Evolutionary conservation across 2,888 invertebrate genomes (phyloP), one percentile per base, ranked within the genome.

Genomic region (Watsonalla binaria): DNA sequence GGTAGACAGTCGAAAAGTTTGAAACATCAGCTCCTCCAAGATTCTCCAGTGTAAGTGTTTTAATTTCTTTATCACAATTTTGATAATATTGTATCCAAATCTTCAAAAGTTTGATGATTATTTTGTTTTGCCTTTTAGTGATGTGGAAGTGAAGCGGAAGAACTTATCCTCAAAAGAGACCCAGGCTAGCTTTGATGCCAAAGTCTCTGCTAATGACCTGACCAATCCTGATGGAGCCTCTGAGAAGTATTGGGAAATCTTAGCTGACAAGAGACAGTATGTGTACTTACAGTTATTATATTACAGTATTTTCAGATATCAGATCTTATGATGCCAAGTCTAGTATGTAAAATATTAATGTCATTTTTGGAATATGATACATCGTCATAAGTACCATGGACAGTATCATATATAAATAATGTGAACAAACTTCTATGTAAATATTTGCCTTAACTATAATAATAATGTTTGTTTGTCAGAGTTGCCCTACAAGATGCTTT

Each of bases 231-330:
- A 92, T 54, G 92, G 92, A 45, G 94, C 96, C 5, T 93, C 95
- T 55, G 94, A 94, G 70, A 92, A 93, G 59, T 96, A 96, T 76
- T 96, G 96, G 95, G 90, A 95, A 80, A 86, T 93, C 48, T 76
- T 96, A 59, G 95, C 96, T 33, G 96, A 95, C 75, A 94, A 94
- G 69, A 92, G 96, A 57, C 92, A 86, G 91, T 91, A 63, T 84
- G 87, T 85, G 65, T 42, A n/a, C n/a, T n/a, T n/a, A 24, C 24
- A 24, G 24, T 24, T 24, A n/a, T n/a, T n/a, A n/a, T n/a, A n/a
- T n/a, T n/a, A n/a, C n/a, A n/a, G n/a, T n/a, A 24, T 24, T 24
- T 24, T 4, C 24, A 24, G 24, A 24, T 24, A 24, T 24, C 24
- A 24, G 24, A 24, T 24, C 24, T 24, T 24, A 24, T 24, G 24